Evolutionary conservation across 2,797 vertebrate species (phyloP).

Genomic region (Crypturellus tataupa): DNA sequence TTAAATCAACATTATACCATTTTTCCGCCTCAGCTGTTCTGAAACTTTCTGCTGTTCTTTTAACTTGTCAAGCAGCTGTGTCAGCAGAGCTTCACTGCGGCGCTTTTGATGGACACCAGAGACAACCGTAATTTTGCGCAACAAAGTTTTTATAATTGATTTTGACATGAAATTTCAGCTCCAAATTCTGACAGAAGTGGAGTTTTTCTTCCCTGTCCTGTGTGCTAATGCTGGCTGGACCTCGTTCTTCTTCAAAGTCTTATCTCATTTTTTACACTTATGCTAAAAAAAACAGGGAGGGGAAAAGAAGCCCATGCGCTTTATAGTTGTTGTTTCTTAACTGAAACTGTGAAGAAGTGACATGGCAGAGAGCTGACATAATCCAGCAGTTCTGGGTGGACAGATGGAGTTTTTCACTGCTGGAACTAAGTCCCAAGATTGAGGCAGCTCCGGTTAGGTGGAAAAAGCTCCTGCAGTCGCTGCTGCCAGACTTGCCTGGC

Average conservation of each 20-base stretch:
- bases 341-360: neutral
- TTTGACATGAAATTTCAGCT: conserved; percentile 5
- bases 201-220: neutral
- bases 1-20: conserved; percentile 1
- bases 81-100: conserved; percentile 28
- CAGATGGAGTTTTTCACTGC: neutral
- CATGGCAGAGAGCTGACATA: neutral
- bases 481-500: conserved; percentile 31
- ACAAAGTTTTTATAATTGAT: neutral
- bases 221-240: accelerated
- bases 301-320: neutral
- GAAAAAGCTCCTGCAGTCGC: conserved; percentile 3
- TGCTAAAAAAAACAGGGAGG: neutral
- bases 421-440: neutral
- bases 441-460: neutral
- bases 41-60: conserved; percentile 24
- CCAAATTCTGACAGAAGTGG: neutral
- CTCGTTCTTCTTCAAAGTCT: accelerated
- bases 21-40: conserved; percentile 50
- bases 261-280: neutral
- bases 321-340: neutral
- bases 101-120: conserved; percentile 40
- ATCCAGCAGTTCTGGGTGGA: neutral
- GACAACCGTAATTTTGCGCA: neutral
- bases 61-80: neutral